phyloP scores from a whole-genome alignment of 2,797 vertebrate genomes.

The Anomalospiza imberbis region DNA sequence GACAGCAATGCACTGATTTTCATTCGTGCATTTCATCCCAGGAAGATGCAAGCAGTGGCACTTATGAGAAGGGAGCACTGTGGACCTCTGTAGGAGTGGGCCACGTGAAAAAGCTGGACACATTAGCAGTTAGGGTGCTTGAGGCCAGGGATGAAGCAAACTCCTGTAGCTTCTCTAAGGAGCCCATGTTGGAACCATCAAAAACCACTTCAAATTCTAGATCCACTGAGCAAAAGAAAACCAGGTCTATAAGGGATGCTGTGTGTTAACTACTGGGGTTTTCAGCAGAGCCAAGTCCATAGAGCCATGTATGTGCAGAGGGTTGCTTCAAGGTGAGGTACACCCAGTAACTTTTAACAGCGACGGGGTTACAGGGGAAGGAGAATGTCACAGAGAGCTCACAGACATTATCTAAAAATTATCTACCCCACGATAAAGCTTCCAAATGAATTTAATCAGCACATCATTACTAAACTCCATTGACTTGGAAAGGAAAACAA shows the following conservation, averaged over 20 bases:
- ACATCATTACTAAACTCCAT: slow-evolving; percentile 12
- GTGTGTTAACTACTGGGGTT: background rate
- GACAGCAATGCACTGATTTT: background rate
- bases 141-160: background rate
- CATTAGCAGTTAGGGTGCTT: background rate
- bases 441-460: slow-evolving; percentile 14
- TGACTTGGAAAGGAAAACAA: slow-evolving; percentile 50
- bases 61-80: background rate
- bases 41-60: background rate
- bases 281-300: background rate
- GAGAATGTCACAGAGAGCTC: background rate
- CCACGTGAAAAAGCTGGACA: background rate
- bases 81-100: background rate
- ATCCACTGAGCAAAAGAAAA: background rate
- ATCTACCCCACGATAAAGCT: background rate
- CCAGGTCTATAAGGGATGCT: background rate
- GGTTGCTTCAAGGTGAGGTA: background rate
- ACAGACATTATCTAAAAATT: background rate
- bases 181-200: background rate
- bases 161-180: background rate
- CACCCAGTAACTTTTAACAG: background rate
- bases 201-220: background rate
- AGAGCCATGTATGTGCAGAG: rapidly evolving
- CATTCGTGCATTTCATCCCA: background rate
- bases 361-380: rapidly evolving